These are phyloP conservation scores for Diabrotica virgifera DNA, from an alignment of 1,140 invertebrate species.

Conservation along the genomic window DNA sequence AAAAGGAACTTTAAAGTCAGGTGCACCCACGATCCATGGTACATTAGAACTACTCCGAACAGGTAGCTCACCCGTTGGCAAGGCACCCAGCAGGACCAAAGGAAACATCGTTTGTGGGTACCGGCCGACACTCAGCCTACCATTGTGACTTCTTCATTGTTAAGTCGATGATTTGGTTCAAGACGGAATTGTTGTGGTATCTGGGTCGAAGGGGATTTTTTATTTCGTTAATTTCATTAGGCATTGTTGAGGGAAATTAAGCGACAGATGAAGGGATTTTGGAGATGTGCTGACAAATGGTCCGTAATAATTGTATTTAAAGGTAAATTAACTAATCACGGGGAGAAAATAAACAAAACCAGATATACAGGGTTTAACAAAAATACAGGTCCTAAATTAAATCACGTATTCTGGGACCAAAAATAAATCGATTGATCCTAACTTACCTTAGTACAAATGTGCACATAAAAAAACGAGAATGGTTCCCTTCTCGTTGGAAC, in stretches of 20 bases:
- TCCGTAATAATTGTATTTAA: too few relatives aligned
- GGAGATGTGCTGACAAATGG: neutral
- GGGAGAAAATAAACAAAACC: too few relatives aligned
- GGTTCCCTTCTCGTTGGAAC: too few relatives aligned
- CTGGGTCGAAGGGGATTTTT: constrained; percentile 11
- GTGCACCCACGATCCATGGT: neutral
- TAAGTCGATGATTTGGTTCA: constrained; percentile 4
- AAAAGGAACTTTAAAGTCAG: constrained; percentile 9
- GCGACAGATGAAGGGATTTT: constrained; percentile 3
- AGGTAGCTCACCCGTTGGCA: constrained; percentile 15
- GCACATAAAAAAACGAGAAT: too few relatives aligned
- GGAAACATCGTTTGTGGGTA: constrained; percentile 10
- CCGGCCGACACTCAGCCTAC: neutral
- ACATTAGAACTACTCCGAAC: constrained; percentile 6
- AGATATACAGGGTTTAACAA: too few relatives aligned
- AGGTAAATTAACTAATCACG: too few relatives aligned
- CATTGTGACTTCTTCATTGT: constrained; percentile 16
- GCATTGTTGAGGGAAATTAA: constrained; percentile 7
- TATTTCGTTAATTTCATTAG: constrained; percentile 11
- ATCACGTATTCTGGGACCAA: too few relatives aligned
- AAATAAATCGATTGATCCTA: too few relatives aligned
- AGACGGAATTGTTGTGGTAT: constrained; percentile 2
- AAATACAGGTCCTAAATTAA: too few relatives aligned
- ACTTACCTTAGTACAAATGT: too few relatives aligned
- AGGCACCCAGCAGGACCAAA: constrained; percentile 6